A percentile compares a stretch with the other conserved stretches of the same genome.
These are phyloP conservation scores for Saturnia japonica DNA, from an alignment of 2,888 invertebrate genomes.

Conservation along the genomic window DNA sequence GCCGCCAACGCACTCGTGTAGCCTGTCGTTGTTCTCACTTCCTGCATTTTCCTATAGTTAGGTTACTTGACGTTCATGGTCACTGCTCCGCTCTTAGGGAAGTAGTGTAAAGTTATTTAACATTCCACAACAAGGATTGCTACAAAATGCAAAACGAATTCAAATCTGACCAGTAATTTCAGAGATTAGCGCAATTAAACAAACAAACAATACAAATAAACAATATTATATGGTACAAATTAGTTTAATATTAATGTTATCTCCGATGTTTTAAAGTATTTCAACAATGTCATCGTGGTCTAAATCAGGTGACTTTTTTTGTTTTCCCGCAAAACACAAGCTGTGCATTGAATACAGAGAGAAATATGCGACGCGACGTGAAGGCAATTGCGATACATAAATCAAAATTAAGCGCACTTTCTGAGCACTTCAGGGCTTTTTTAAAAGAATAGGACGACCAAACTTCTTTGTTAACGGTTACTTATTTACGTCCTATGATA, in stretches of 20 bases:
- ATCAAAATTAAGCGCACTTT: conserved; percentile 59
- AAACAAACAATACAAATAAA: no score
- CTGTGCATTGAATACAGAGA: conserved; percentile 36
- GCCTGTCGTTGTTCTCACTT: no score
- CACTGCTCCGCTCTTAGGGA: no score
- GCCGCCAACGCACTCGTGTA: no score
- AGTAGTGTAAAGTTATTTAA: no score
- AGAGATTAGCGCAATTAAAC: no score
- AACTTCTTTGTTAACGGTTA: neutral
- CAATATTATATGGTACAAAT: no score
- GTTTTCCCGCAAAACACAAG: conserved; percentile 12
- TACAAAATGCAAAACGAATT: no score
- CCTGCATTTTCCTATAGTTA: no score
- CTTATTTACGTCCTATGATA: neutral
- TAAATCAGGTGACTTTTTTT: conserved; percentile 9
- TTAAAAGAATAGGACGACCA: conserved; percentile 35
- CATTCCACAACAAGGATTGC: no score
- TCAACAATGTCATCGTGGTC: conserved; percentile 9
- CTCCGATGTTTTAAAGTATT: conserved; percentile 9
- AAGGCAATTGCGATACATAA: conserved; percentile 62
- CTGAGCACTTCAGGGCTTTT: conserved; percentile 35
- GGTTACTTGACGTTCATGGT: no score
- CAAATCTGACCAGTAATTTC: no score
- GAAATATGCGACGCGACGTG: conserved; percentile 40
- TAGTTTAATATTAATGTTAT: conserved; percentile 9